Conservation (phyloP, 2,888 invertebrate genomes). For the Agrochola macilenta region DNA sequence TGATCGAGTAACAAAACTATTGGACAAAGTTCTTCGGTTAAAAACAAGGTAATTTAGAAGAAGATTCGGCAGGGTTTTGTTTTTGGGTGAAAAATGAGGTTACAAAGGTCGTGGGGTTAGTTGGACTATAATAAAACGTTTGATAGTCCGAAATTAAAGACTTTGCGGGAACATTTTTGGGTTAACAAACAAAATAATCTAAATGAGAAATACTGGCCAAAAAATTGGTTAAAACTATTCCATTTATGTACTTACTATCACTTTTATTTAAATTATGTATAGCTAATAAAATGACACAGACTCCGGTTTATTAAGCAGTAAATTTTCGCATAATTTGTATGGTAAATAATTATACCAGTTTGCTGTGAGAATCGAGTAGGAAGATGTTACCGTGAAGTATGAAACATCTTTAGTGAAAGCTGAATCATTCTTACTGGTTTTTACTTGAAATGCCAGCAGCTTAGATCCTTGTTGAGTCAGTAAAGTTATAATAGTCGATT, state of each 20-base stretch:
- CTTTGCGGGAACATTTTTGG: neutral
- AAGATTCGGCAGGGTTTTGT: slow-evolving; percentile 41
- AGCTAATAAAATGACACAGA: slow-evolving; percentile 12
- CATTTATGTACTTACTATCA: slow-evolving; percentile 4
- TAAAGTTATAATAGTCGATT: slow-evolving; percentile 4
- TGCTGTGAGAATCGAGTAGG: slow-evolving; percentile 47
- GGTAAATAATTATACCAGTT: slow-evolving; percentile 48
- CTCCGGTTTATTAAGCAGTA: slow-evolving; percentile 27
- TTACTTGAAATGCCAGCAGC: slow-evolving; percentile 15
- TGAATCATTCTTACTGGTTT: slow-evolving; percentile 32
- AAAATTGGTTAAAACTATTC: slow-evolving; percentile 4
- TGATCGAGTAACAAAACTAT: slow-evolving; percentile 43
- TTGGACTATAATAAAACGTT: slow-evolving; percentile 6
- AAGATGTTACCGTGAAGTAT: slow-evolving; percentile 37
- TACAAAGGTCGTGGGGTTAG: neutral
- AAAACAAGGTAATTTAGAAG: slow-evolving; percentile 40
- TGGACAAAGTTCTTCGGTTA: slow-evolving; percentile 28
- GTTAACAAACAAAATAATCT: slow-evolving; percentile 18
- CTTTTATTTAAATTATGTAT: slow-evolving; percentile 27
- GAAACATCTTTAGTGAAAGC: slow-evolving; percentile 56
- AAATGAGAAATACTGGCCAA: neutral
- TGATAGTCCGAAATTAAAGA: neutral
- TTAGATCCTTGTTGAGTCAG: slow-evolving; percentile 25
- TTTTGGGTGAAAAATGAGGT: slow-evolving; percentile 38
- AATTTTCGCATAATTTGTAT: slow-evolving; percentile 48